Evolutionary conservation across 2,113 vertebrate genomes (phyloP).

Genomic region (Probosciger aterrimus): DNA sequence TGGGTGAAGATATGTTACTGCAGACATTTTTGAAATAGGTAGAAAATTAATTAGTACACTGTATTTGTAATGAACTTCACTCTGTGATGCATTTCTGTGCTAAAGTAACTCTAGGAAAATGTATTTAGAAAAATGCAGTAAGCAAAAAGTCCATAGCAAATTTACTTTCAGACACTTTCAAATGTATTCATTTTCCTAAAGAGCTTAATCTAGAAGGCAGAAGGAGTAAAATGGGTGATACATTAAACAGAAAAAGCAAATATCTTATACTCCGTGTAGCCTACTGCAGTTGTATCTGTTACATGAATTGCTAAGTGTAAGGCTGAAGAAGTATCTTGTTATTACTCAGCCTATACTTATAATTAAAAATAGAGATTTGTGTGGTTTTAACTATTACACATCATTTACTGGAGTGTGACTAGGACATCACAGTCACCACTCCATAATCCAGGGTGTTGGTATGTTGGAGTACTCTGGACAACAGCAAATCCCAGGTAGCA

Average conservation of each 20-base stretch:
- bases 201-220: not conserved
- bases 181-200: not conserved
- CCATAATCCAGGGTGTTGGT: not conserved
- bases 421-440: not conserved
- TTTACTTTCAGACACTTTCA: not conserved
- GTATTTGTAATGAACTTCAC: not conserved
- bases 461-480: fast-evolving
- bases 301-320: not conserved
- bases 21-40: not conserved
- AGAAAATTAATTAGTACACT: not conserved
- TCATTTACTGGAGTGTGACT: not conserved
- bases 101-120: not conserved
- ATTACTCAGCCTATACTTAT: not conserved
- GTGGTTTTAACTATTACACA: not conserved
- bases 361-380: not conserved
- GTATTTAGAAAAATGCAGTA: not conserved
- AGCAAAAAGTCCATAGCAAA: not conserved
- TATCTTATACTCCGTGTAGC: not conserved
- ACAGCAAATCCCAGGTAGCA: not conserved
- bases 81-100: not conserved
- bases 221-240: not conserved
- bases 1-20: not conserved
- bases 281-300: not conserved
- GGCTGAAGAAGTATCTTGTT: not conserved
- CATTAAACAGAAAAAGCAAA: not conserved